Evolutionary conservation across 1,140 invertebrate species (phyloP).

Genomic region (Eumeta japonica): DNA sequence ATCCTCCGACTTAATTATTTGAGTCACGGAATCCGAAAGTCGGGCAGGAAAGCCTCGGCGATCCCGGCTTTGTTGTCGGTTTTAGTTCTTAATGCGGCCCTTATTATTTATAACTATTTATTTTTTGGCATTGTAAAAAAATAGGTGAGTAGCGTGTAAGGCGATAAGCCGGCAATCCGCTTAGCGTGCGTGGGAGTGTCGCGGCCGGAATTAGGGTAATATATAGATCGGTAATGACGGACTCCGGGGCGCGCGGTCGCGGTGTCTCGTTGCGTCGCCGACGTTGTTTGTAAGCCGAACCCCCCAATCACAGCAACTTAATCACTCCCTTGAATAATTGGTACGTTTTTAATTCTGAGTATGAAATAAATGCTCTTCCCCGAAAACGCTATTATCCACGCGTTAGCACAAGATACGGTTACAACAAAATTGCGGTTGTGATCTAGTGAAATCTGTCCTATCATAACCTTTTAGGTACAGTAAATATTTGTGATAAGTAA

Average conservation of each 20-base stretch:
- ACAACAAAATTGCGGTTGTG: background rate
- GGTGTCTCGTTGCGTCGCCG: conserved; percentile 11
- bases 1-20: conserved; percentile 49
- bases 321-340: background rate
- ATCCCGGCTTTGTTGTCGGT: conserved; percentile 40
- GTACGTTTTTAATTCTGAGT: background rate
- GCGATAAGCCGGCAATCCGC: conserved; percentile 50
- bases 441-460: background rate
- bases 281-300: background rate
- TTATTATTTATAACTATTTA: conserved; percentile 37
- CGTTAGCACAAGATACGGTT: background rate
- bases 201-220: conserved; percentile 38
- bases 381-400: background rate
- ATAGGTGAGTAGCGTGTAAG: conserved; percentile 39
- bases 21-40: conserved; percentile 54
- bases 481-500: background rate
- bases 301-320: background rate
- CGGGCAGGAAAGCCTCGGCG: conserved; percentile 38
- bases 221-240: conserved; percentile 31
- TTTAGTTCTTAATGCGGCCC: conserved; percentile 29
- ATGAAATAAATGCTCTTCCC: background rate
- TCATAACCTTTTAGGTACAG: too few species aligned
- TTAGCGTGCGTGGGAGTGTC: conserved; percentile 36
- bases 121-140: conserved; percentile 45
- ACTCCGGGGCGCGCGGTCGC: background rate